Conservation (phyloP, 2,797 vertebrate genomes). For the Ciconia nigra region DNA sequence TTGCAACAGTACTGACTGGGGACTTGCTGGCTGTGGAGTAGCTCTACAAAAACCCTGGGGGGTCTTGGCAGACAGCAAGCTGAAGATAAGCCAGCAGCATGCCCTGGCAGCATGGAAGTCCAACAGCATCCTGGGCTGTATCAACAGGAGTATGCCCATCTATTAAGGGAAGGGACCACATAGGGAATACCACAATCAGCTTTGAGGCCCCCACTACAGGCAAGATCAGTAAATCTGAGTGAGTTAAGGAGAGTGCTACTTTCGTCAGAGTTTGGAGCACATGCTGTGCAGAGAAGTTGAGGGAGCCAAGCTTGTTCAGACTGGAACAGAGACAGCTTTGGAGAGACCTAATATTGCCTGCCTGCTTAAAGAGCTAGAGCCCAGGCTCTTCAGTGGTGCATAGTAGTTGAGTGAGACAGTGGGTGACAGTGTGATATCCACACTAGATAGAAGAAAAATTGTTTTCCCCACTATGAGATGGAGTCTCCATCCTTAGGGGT, state of each 20-base stretch:
- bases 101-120: neutral
- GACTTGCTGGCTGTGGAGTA: neutral
- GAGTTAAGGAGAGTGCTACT: neutral
- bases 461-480: neutral
- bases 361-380: neutral
- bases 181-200: rapidly evolving
- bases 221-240: neutral
- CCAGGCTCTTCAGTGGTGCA: neutral
- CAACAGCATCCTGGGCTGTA: neutral
- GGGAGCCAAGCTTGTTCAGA: neutral
- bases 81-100: neutral
- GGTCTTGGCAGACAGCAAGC: neutral
- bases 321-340: neutral
- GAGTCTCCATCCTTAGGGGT: neutral
- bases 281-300: neutral
- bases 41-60: neutral
- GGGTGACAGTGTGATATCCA: neutral
- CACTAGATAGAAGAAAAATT: rapidly evolving
- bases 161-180: neutral
- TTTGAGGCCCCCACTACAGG: neutral
- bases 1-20: neutral
- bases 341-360: neutral
- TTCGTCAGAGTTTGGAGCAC: neutral
- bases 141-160: neutral
- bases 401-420: rapidly evolving